Evolutionary conservation across 2,888 invertebrate genomes (phyloP), one percentile per base, ranked within the genome.

Genomic region (Anorthoa munda): DNA sequence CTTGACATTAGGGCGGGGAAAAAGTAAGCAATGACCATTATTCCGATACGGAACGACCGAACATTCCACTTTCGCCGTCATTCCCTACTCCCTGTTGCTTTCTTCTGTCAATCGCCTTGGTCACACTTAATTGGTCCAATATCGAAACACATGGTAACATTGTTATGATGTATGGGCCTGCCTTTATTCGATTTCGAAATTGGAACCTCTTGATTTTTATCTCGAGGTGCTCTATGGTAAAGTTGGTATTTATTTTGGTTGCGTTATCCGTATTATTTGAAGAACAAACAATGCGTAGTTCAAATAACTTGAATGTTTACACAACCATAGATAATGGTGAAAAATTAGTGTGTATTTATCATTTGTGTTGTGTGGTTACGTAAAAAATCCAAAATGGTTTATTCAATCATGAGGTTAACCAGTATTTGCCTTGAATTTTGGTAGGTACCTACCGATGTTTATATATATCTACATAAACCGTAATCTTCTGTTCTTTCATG

Each of bases 51-150:
- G 88, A 88, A 87, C 90, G 87, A 89, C 86, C 82, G 81, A 84
- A 86, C 87, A 86, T 90, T 90, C 92, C 91, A 92, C 93, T 93
- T 93, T 93, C 93, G 88, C 93, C 85, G 87, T 88, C 89, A 87
- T 88, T 90, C 87, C 89, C 84, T 84, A 87, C 88, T 88, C 87
- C 89, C 89, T 85, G 86, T 86, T 89, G 92, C 94, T 94, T 94
- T 94, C 93, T 92, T 92, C 92, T 93, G 94, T 94, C 94, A 93
- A 92, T 94, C 94, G 91, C 81, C 77, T 86, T 87, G 87, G 90
- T 89, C 87, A 87, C 79, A 86, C 86, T 90, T 93, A 93, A 93
- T 93, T 93, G 93, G 92, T 91, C 91, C 93, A 92, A 91, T 92
- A 92, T 88, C 87, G 87, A 78, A 85, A 87, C 85, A 86, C 78